Percentiles rank a stretch among this genome's conserved stretches.
Evolutionary conservation across 2,888 invertebrate species (phyloP).

Genomic region (Ganaspis brasiliensis): DNA sequence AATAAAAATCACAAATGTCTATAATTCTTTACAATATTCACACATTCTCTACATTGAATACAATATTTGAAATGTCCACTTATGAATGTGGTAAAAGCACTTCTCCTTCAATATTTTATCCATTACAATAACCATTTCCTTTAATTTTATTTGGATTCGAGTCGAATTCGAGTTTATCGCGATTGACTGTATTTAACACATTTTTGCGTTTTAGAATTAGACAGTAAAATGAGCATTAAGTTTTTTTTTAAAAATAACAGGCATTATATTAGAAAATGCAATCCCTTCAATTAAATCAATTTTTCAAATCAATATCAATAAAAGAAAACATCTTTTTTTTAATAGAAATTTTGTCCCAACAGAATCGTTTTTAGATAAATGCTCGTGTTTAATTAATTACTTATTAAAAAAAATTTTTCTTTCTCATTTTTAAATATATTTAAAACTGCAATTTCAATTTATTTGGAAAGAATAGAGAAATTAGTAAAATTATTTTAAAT

Average conservation of each 20-base stretch:
- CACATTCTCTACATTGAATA: background rate
- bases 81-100: background rate
- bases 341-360: no score
- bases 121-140: constrained; percentile 9
- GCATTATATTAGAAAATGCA: no score
- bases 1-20: background rate
- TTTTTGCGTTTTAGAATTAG: background rate
- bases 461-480: constrained; percentile 67
- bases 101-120: constrained; percentile 2
- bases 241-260: no score
- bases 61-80: constrained; percentile 15
- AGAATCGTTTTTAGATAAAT: no score
- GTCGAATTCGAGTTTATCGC: background rate
- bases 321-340: no score
- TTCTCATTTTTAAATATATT: no score
- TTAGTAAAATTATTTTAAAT: constrained; percentile 73
- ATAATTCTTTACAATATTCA: constrained; percentile 4
- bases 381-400: no score
- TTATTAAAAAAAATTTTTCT: no score
- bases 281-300: no score
- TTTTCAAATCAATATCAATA: no score
- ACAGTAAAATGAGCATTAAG: background rate
- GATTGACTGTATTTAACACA: background rate
- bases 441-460: constrained; percentile 7
- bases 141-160: background rate